These are phyloP conservation scores for Alcedo atthis DNA, from an alignment of 2,797 vertebrate species.

Conservation along the genomic window DNA sequence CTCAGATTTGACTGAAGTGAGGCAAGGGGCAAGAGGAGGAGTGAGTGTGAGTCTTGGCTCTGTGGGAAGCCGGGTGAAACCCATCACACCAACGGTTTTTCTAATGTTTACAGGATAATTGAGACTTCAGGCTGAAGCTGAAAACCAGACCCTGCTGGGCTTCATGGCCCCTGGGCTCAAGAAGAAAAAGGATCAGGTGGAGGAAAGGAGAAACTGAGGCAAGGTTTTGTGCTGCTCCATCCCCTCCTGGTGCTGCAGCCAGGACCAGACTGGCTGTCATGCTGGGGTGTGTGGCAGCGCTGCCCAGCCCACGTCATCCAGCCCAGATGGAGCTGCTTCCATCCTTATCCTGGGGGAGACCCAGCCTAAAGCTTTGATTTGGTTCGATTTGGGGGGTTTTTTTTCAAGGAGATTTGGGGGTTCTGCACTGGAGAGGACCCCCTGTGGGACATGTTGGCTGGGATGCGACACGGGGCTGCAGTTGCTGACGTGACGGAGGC, in stretches of 20 bases:
- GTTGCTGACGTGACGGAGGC: background rate
- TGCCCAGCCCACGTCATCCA: background rate
- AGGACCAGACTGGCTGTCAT: background rate
- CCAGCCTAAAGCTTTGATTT: background rate
- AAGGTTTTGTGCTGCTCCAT: background rate
- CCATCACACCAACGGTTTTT: background rate
- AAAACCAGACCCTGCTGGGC: background rate
- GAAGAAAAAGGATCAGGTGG: background rate
- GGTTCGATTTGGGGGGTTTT: background rate
- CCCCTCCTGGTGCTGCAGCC: background rate
- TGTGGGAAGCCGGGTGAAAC: background rate
- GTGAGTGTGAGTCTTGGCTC: background rate
- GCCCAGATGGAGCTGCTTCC: background rate
- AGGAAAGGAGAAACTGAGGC: conserved; percentile 41
- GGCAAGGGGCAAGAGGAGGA: conserved; percentile 16
- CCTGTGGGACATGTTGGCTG: background rate
- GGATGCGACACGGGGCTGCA: background rate
- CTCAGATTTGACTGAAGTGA: conserved; percentile 37
- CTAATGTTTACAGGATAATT: background rate
- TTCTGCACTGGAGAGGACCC: background rate
- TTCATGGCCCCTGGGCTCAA: background rate
- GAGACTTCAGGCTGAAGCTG: background rate
- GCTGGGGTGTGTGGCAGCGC: background rate
- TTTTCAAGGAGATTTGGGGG: rapidly evolving
- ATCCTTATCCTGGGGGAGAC: background rate